Percentiles rank a stretch among this genome's conserved stretches.
phyloP scores from a whole-genome alignment of 2,113 vertebrate species.

The Silurus asotus region DNA sequence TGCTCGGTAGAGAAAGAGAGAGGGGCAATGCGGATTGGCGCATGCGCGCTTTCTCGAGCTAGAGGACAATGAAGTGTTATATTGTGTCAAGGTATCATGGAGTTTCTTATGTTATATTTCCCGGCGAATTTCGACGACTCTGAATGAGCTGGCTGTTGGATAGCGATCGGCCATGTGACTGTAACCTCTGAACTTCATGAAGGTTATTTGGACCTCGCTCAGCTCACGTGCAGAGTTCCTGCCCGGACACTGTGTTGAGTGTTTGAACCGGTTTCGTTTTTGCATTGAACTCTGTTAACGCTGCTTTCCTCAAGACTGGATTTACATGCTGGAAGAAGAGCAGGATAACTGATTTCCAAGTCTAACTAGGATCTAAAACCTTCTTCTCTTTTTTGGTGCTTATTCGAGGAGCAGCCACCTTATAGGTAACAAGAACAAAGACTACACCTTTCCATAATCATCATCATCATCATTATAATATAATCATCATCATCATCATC shows the following conservation, averaged over 20 bases:
- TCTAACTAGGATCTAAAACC: background rate
- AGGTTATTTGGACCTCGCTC: background rate
- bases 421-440: background rate
- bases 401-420: background rate
- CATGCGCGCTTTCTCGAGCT: conserved; percentile 54
- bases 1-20: background rate
- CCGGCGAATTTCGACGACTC: background rate
- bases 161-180: background rate
- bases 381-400: background rate
- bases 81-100: background rate
- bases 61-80: conserved; percentile 64
- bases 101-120: conserved; percentile 6
- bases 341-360: background rate
- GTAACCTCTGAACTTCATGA: conserved; percentile 12
- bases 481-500: background rate
- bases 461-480: background rate
- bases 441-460: background rate
- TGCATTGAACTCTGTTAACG: background rate
- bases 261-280: background rate
- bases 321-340: conserved; percentile 3
- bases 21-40: conserved; percentile 24
- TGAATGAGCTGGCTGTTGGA: background rate
- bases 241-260: background rate
- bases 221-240: conserved; percentile 8
- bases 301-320: background rate